Evolutionary conservation across 2,888 invertebrate species (phyloP), one percentile per base, ranked within the genome.

Genomic region (Neoascia interrupta): DNA sequence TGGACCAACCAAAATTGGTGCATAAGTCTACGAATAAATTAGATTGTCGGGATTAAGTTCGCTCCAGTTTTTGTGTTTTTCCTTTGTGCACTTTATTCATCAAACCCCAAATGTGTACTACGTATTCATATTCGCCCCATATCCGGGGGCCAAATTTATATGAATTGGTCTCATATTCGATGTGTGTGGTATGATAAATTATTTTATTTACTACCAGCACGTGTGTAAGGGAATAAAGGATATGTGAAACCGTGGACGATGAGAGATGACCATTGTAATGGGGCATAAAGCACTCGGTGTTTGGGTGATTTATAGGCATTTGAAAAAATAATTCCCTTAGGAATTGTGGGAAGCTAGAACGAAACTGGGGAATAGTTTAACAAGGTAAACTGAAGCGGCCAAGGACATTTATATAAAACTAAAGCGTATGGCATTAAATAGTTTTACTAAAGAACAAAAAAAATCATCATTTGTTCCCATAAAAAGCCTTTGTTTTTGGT

Each of bases 221-320:
- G 54, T 56, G 47, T 21, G 15, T 37, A 28, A 11, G 3, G n/a
- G 18, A 23, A 11, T 21, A 28, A 21, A 23, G 5, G 28, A 31
- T 26, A 47, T 19, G n/a, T 41, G n/a, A 49, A 45, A 47, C n/a
- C 13, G 36, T 37, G 47, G n/a, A 21, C 21, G 36, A 28, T 68
- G 31, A 68, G 34, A 16, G 66, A 68, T 68, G 43, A 41, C 66
- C 47, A 6, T 10, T 49, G 56, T 56, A 49, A 68, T 58, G 37
- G 26, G 1, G 26, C 16, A 66, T 11, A 31, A 47, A 15, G 18
- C 16, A 6, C 19, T 18, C 0, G 37, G 26, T 19, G 26, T 45
- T 45, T 36, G n/a, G 16, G 28, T 41, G 66, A 68, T 68, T 68
- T 68, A 68, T 58, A 19, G 66, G 47, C 56, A 8, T 49, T 66